Evolutionary conservation across 2,797 vertebrate species (phyloP), one percentile per base, ranked within the genome.

Genomic region (Lepus oiostolus): DNA sequence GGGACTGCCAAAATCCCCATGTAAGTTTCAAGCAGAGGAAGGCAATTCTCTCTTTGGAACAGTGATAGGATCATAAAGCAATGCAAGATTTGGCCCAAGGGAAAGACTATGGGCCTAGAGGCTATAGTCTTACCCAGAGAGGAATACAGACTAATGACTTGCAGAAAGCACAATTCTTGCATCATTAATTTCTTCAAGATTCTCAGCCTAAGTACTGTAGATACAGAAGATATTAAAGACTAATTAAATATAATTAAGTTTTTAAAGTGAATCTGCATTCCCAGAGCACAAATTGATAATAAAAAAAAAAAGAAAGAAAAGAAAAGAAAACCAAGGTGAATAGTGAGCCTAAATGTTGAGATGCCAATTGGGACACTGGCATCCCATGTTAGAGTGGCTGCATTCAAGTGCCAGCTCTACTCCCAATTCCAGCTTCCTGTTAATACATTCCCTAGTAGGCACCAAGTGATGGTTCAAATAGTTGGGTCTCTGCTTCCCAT

Each of bases 171-270:
- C 35, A 81, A 35, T 54, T 71, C 74, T 62, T 52, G 0, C 76
- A 22, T 58, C 71, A 52, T 38, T 76, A 67, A 47, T 84, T 85
- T 85, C 90, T 90, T 81, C 6, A 54, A 1, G 16, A 60, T 50
- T 85, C 58, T 19, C 63, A 77, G 22, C 13, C 35, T 88, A 35
- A 58, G 19, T 83, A 4, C 22, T 22, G 14, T 7, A 68, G 63
- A 58, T 58, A 16, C 21, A 76, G 52, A 74, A 71, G 28, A 74
- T 70, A 87, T 54, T 85, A 81, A 79, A 87, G 16, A n/a, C 58
- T 42, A 95, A 84, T 84, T 65, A 84, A 96, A 62, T 70, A 74
- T 74, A 60, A 89, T 89, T 84, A 93, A n/a, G 54, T 85, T 85
- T 87, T 91, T 67, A 91, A 86, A 38, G 74, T 74, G 85, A 85